phyloP scores from a whole-genome alignment of 1,140 invertebrate species.

The Prorops nasuta region DNA sequence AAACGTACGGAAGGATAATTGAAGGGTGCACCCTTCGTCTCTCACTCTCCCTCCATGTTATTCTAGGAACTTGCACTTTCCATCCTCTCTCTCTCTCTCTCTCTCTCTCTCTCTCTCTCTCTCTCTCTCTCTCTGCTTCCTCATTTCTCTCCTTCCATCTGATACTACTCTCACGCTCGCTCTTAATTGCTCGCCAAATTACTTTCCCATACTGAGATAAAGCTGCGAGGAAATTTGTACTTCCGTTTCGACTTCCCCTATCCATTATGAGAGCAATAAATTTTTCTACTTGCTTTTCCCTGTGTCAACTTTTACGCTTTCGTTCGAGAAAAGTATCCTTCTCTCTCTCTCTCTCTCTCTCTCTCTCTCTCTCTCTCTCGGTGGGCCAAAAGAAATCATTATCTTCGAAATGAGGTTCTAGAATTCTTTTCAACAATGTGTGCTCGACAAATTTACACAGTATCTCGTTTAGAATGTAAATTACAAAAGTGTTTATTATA shows the following conservation, averaged over 20 bases:
- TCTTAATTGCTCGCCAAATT: constrained; percentile 45
- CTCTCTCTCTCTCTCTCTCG: too few species aligned
- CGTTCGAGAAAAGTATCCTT: too few species aligned
- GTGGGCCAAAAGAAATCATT: too few species aligned
- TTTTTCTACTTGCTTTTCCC: too few species aligned
- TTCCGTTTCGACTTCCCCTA: constrained; percentile 14
- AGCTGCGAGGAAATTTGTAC: constrained; percentile 40
- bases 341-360: too few species aligned
- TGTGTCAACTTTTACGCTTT: too few species aligned
- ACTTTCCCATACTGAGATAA: constrained; percentile 31
- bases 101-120: neutral
- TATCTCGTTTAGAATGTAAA: too few species aligned
- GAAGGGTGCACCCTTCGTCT: constrained; percentile 40
- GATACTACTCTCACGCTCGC: neutral
- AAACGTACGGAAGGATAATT: constrained; percentile 47
- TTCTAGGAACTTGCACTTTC: constrained; percentile 17
- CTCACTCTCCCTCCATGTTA: constrained; percentile 24
- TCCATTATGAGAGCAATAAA: neutral
- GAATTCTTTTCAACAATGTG: too few species aligned
- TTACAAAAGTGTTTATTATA: too few species aligned
- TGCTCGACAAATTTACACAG: too few species aligned
- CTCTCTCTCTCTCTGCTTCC: constrained; percentile 5
- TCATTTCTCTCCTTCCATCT: constrained; percentile 1
- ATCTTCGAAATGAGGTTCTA: too few species aligned
- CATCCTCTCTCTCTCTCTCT: neutral